These are phyloP conservation scores for Poeciliopsis gracilis DNA, from an alignment of 2,797 vertebrate genomes.

Conservation along the genomic window DNA sequence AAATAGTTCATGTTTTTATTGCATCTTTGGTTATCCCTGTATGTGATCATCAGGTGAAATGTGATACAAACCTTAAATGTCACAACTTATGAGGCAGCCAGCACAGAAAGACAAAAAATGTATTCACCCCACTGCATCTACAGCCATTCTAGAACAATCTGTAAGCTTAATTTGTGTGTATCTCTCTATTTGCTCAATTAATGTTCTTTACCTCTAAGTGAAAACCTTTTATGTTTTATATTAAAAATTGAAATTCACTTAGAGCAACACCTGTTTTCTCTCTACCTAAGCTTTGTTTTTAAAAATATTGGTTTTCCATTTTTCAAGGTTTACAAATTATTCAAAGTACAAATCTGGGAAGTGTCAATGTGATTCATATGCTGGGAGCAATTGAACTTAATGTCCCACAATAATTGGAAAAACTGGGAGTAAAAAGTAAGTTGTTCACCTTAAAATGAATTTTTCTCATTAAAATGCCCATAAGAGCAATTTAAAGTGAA, in stretches of 20 bases:
- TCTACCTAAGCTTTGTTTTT: not conserved
- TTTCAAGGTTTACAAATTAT: not conserved
- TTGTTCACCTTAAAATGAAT: not conserved
- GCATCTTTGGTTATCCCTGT: not conserved
- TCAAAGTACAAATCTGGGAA: not conserved
- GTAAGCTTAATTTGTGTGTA: not conserved
- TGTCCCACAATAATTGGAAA: not conserved
- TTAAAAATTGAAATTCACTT: not conserved
- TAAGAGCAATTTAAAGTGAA: not conserved
- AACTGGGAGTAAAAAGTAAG: not conserved
- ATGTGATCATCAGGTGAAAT: not conserved
- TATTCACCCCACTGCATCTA: too few relatives aligned
- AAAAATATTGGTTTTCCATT: not conserved
- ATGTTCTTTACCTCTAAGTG: not conserved
- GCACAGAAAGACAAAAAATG: not conserved
- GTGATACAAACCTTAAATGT: not conserved
- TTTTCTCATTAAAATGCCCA: not conserved
- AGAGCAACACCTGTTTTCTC: not conserved
- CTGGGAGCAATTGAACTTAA: not conserved
- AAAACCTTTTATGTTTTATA: not conserved
- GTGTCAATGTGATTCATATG: not conserved
- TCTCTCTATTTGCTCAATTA: not conserved
- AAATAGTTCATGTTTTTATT: not conserved
- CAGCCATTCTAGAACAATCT: too few relatives aligned
- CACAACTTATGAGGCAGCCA: not conserved